Conservation (phyloP, 1,140 invertebrate genomes). For the Tetragonula clypearis region DNA sequence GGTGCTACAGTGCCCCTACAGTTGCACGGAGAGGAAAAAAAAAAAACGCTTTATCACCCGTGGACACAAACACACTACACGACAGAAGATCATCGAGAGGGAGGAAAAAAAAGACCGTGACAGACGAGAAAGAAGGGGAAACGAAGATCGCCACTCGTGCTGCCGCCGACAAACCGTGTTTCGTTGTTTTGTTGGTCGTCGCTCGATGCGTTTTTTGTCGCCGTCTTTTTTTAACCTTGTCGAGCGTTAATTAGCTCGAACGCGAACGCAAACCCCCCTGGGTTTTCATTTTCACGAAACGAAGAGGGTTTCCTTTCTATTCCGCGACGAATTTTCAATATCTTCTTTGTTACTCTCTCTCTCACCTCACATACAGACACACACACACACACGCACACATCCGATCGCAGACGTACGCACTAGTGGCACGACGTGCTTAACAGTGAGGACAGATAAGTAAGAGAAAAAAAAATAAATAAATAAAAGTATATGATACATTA, state of each 20-base stretch:
- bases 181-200: not conserved
- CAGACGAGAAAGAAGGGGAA: too few species aligned
- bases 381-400: conserved; percentile 20
- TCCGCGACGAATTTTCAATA: not conserved
- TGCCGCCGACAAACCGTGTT: not conserved
- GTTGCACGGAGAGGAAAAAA: conserved; percentile 14
- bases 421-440: conserved; percentile 58
- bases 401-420: conserved; percentile 47
- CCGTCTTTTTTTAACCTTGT: not conserved
- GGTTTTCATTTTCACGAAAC: too few species aligned
- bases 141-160: conserved; percentile 1
- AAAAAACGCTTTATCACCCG: not conserved
- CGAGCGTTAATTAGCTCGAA: too few species aligned
- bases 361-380: not conserved
- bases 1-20: conserved; percentile 38
- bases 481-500: conserved; percentile 39
- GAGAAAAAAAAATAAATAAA: conserved; percentile 16
- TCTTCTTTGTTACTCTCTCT: not conserved
- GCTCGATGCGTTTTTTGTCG: not conserved
- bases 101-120: not conserved
- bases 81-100: not conserved
- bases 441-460: conserved; percentile 14
- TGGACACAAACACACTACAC: not conserved
- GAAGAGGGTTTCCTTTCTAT: not conserved
- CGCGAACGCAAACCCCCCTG: too few species aligned